Conservation (phyloP, 2,113 vertebrate genomes). For the Chamaea fasciata region DNA sequence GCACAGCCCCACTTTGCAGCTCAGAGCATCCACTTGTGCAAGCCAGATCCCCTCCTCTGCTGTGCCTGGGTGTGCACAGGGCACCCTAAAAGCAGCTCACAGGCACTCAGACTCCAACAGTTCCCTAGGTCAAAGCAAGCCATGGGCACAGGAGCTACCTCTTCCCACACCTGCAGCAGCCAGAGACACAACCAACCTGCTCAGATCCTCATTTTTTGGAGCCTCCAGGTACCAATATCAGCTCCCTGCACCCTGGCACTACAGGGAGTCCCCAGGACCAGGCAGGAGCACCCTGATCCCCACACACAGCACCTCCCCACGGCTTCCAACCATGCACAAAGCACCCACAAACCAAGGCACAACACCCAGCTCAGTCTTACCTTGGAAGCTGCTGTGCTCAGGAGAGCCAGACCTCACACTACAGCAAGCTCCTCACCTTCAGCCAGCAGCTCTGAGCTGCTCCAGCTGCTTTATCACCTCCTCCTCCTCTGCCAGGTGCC, state of each 20-base stretch:
- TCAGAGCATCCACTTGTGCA: fast-evolving
- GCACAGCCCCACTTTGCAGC: neutral
- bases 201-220: fast-evolving
- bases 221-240: neutral
- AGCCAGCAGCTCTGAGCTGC: neutral
- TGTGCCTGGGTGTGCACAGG: fast-evolving
- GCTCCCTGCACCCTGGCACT: neutral
- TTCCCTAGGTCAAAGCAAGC: neutral
- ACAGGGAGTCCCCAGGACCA: neutral
- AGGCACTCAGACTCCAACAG: neutral
- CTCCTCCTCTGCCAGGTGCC: neutral
- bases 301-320: neutral
- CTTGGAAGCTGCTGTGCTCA: neutral
- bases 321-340: fast-evolving
- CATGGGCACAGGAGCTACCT: neutral
- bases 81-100: neutral
- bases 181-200: neutral
- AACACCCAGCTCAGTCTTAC: neutral
- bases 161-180: fast-evolving
- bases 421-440: neutral
- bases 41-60: neutral
- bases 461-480: constrained; percentile 38
- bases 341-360: neutral
- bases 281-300: neutral
- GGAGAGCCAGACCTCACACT: neutral